Percentiles rank a stretch among this genome's conserved stretches.
These are phyloP conservation scores for Nymphalis c-album DNA, from an alignment of 2,888 invertebrate species.

Conservation along the genomic window DNA sequence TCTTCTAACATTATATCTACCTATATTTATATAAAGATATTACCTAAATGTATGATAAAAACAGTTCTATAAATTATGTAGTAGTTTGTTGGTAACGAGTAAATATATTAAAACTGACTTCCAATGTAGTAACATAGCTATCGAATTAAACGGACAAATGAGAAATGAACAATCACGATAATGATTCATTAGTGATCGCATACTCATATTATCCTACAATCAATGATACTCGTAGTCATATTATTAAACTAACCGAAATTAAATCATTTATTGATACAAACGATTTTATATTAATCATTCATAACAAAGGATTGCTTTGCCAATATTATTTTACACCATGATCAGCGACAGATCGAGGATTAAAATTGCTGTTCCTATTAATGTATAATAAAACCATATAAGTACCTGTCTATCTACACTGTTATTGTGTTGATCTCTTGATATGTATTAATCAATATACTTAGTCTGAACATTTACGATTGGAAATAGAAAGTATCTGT, in stretches of 20 bases:
- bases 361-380: too few species aligned
- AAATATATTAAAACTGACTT: constrained; percentile 1
- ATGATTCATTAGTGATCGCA: constrained; percentile 24
- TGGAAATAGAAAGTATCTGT: too few species aligned
- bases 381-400: too few species aligned
- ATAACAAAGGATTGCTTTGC: not conserved
- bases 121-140: not conserved
- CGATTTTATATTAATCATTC: not conserved
- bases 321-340: too few species aligned
- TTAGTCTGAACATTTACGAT: too few species aligned
- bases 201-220: not conserved
- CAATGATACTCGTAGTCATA: not conserved
- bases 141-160: constrained; percentile 5
- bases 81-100: too few species aligned
- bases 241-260: not conserved
- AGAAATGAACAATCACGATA: constrained; percentile 23
- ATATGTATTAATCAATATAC: too few species aligned
- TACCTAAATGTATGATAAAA: not conserved
- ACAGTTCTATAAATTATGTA: not conserved
- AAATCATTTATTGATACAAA: not conserved
- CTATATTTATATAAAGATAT: too few species aligned
- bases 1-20: too few species aligned
- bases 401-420: too few species aligned
- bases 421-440: too few species aligned
- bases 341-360: too few species aligned